Percentiles rank a stretch among this genome's conserved stretches.
Conservation (phyloP, 2,797 vertebrate genomes). For the Coilia nasus region DNA sequence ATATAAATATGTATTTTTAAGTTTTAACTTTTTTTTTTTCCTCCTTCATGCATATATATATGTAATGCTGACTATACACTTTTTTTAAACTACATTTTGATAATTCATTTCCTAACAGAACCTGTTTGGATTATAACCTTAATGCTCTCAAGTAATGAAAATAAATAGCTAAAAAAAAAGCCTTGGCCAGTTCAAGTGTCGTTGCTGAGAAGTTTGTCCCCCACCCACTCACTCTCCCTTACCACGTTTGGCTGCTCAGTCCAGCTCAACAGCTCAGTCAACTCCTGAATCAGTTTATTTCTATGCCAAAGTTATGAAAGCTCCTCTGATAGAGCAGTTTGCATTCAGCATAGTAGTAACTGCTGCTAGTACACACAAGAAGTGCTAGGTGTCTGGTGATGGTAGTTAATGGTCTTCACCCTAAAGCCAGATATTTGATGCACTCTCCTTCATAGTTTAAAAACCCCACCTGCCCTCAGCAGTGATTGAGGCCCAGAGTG, state of each 20-base stretch:
- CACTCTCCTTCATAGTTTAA: no score
- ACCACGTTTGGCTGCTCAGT: neutral
- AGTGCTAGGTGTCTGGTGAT: no score
- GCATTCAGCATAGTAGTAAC: no score
- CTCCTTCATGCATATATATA: slow-evolving; percentile 68
- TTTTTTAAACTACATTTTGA: slow-evolving; percentile 84
- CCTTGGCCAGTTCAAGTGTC: slow-evolving; percentile 5
- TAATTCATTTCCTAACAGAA: slow-evolving; percentile 82
- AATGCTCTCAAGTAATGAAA: slow-evolving; percentile 78
- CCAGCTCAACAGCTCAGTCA: no score
- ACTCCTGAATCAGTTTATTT: no score
- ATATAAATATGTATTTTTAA: slow-evolving; percentile 52
- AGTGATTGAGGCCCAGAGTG: no score
- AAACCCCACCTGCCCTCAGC: no score
- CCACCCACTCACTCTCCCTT: neutral
- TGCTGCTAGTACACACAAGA: no score
- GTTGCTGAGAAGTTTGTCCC: slow-evolving; percentile 14
- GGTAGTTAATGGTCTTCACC: no score
- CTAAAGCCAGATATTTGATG: no score
- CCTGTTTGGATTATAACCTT: slow-evolving; percentile 81
- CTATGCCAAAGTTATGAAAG: no score
- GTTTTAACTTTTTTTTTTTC: slow-evolving; percentile 56
- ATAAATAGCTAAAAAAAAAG: slow-evolving; percentile 73
- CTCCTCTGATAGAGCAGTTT: no score
- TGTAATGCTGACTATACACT: slow-evolving; percentile 79